Percentiles rank a stretch among this genome's conserved stretches.
Conservation (phyloP, 2,888 invertebrate species). For the Cerastoderma edule region DNA sequence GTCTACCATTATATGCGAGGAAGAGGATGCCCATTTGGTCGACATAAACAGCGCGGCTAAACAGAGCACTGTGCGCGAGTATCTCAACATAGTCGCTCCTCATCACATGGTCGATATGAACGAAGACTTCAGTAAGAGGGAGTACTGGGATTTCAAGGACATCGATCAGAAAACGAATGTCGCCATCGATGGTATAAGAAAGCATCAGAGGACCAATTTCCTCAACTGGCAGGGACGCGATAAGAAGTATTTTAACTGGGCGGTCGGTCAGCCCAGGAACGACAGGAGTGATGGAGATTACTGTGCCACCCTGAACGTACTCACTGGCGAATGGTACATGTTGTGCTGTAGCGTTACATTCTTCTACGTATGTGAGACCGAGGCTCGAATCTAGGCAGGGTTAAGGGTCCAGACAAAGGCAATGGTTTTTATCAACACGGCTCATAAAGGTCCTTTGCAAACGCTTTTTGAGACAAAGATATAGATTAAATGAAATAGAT, state of each 20-base stretch:
- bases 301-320: conserved; percentile 49
- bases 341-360: conserved; percentile 47
- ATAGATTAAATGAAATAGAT: too few species aligned
- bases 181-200: conserved; percentile 48
- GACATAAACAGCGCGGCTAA: conserved; percentile 31
- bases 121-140: conserved; percentile 47
- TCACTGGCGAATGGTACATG: conserved; percentile 51
- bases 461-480: too few species aligned
- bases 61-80: conserved; percentile 39
- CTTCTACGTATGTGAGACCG: conserved; percentile 53
- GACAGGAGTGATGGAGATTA: conserved; percentile 48
- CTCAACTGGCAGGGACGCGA: conserved; percentile 34
- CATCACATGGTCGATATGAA: conserved; percentile 44
- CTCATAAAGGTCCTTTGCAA: too few species aligned
- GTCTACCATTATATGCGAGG: conserved; percentile 43
- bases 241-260: conserved; percentile 57
- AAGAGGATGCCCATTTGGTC: conserved; percentile 50
- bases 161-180: conserved; percentile 45
- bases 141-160: conserved; percentile 50
- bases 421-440: too few species aligned
- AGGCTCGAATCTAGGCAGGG: background rate
- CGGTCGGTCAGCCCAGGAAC: conserved; percentile 49
- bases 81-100: conserved; percentile 33
- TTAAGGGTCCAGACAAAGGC: too few species aligned
- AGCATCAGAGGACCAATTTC: conserved; percentile 30